Evolutionary conservation across 2,797 vertebrate species (phyloP).

Genomic region (Petrocephalus schoutedeni): DNA sequence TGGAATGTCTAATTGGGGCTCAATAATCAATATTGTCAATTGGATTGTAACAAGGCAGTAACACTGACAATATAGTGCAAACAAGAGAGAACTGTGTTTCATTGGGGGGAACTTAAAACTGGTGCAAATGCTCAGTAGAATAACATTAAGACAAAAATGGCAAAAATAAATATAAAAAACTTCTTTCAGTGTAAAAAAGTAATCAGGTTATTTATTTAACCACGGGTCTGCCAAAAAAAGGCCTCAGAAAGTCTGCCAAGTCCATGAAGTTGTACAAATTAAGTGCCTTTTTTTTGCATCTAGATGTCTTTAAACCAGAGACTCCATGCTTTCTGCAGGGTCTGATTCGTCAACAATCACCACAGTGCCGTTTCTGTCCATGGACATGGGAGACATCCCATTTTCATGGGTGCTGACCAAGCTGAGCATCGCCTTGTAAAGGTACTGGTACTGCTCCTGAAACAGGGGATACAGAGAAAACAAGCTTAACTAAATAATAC

Average conservation of each 20-base stretch:
- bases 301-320: conserved; percentile 73
- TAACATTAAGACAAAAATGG: conserved; percentile 99
- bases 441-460: conserved; percentile 90
- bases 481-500: background rate
- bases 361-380: conserved; percentile 81
- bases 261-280: conserved; percentile 85
- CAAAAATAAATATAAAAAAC: conserved; percentile 99
- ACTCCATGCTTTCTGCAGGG: conserved; percentile 88
- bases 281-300: conserved; percentile 63
- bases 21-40: conserved; percentile 29
- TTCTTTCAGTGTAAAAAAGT: conserved; percentile 99
- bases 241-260: conserved; percentile 91
- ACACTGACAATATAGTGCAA: conserved; percentile 98
- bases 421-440: conserved; percentile 90
- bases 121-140: conserved; percentile 94
- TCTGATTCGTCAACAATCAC: conserved; percentile 80
- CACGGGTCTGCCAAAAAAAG: conserved; percentile 99
- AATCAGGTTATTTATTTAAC: conserved; percentile 92
- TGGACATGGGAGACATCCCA: conserved; percentile 63
- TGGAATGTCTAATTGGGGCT: conserved; percentile 49
- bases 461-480: background rate
- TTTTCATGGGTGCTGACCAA: conserved; percentile 83
- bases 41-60: conserved; percentile 84
- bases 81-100: conserved; percentile 85
- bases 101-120: conserved; percentile 78